phyloP scores from a whole-genome alignment of 2,888 invertebrate species.

The Ceraclea dissimilis region DNA sequence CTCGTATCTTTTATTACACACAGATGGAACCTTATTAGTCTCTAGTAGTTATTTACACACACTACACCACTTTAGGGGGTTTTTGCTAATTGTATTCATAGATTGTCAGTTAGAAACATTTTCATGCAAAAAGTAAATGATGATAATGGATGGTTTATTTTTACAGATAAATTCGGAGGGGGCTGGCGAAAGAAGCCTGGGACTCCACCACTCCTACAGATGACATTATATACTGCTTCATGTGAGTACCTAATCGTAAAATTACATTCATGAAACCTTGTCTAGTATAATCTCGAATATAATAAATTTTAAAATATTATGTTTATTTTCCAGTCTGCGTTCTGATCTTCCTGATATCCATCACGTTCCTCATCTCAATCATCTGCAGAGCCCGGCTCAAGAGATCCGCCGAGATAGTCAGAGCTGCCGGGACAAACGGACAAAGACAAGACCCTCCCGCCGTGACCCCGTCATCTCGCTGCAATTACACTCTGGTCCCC shows the following conservation, averaged over 20 bases:
- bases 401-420: constrained; percentile 35
- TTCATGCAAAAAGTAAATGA: too few species aligned
- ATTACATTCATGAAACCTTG: too few species aligned
- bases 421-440: not conserved
- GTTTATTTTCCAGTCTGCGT: constrained; percentile 37
- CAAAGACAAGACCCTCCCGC: not conserved
- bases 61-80: too few species aligned
- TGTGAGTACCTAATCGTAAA: constrained; percentile 33
- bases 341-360: constrained; percentile 45
- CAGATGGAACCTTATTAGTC: too few species aligned
- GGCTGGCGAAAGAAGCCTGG: constrained; percentile 36
- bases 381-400: constrained; percentile 48
- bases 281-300: too few species aligned
- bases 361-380: constrained; percentile 44
- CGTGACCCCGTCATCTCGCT: not conserved
- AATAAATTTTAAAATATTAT: too few species aligned
- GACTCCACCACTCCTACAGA: constrained; percentile 44
- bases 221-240: constrained; percentile 45
- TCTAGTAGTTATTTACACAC: too few species aligned
- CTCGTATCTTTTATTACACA: too few species aligned
- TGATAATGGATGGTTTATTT: too few species aligned
- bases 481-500: constrained; percentile 12
- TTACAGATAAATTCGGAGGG: constrained; percentile 28
- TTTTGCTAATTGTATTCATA: too few species aligned
- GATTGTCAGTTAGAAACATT: too few species aligned